Conservation (phyloP, 2,888 invertebrate genomes). For the Hydraecia micacea region DNA sequence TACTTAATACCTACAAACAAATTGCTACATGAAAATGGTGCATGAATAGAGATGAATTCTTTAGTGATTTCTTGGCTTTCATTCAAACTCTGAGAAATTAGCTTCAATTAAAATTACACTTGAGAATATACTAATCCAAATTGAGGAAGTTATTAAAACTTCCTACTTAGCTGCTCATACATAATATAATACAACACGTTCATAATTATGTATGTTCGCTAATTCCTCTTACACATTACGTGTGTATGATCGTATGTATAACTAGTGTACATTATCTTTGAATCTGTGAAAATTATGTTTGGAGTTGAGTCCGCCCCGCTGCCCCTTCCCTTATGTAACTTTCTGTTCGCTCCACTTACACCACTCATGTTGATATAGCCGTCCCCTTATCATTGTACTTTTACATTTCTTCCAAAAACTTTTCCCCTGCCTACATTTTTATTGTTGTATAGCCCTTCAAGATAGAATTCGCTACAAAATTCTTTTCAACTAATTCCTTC, state of each 20-base stretch:
- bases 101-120: constrained; percentile 47
- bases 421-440: constrained; percentile 40
- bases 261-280: constrained; percentile 50
- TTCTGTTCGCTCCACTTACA: constrained; percentile 59
- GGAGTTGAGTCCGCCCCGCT: constrained; percentile 52
- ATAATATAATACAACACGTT: constrained; percentile 39
- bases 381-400: constrained; percentile 55
- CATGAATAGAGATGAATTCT: constrained; percentile 11
- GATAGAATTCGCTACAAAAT: constrained; percentile 15
- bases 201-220: constrained; percentile 49
- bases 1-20: too few species aligned
- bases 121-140: constrained; percentile 38
- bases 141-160: constrained; percentile 64
- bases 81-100: constrained; percentile 39
- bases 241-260: constrained; percentile 37
- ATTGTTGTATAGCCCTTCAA: constrained; percentile 27
- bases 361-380: constrained; percentile 37
- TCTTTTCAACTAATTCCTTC: constrained; percentile 11
- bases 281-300: constrained; percentile 58
- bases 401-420: constrained; percentile 54
- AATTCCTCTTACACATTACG: constrained; percentile 60
- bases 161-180: constrained; percentile 57
- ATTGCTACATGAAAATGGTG: constrained; percentile 10
- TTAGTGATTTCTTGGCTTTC: constrained; percentile 27
- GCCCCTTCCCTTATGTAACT: constrained; percentile 61